Evolutionary conservation across 2,797 vertebrate genomes (phyloP).

Genomic region (Cryptoblepharus egeriae): DNA sequence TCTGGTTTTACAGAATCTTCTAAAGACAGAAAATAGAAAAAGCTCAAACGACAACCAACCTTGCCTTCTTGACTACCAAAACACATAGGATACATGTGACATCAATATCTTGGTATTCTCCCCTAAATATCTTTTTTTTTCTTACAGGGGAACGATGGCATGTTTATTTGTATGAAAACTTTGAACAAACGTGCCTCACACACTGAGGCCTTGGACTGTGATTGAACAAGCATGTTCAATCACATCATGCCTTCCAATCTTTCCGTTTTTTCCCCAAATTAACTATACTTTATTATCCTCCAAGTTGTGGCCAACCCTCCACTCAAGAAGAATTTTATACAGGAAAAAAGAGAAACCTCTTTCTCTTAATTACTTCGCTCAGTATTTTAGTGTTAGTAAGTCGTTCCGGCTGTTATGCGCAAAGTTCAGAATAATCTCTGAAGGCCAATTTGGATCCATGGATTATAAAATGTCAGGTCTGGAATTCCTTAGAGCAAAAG

Average conservation of each 20-base stretch:
- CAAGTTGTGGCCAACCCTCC: neutral
- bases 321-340: neutral
- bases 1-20: too few species aligned
- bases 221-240: neutral
- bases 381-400: neutral
- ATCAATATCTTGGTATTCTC: too few species aligned
- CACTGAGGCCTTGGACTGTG: too few species aligned
- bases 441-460: neutral
- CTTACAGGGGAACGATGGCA: too few species aligned
- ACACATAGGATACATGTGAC: too few species aligned
- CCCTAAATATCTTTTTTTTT: too few species aligned
- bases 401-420: neutral
- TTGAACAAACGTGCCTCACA: too few species aligned
- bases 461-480: neutral
- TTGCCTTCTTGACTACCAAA: too few species aligned
- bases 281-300: neutral
- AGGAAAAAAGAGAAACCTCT: neutral
- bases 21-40: too few species aligned
- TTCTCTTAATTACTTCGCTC: neutral
- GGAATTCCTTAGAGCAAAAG: neutral
- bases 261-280: too few species aligned
- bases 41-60: too few species aligned
- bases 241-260: neutral
- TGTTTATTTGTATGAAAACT: too few species aligned
- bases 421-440: neutral